Conservation (phyloP, 2,113 vertebrate genomes). For the Rhinogobius similis region DNA sequence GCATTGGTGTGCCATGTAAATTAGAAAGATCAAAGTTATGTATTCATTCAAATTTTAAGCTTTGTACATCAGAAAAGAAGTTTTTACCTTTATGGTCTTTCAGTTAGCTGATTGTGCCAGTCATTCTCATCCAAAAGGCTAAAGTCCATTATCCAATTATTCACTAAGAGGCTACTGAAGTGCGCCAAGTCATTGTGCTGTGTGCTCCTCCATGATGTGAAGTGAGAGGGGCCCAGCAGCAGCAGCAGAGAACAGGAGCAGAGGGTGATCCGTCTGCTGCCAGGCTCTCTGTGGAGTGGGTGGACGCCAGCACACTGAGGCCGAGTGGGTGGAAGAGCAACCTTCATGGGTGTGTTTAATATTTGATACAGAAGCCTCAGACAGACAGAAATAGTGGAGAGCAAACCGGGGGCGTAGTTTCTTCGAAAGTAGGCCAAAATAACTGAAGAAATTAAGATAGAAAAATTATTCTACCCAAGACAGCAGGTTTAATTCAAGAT, state of each 20-base stretch:
- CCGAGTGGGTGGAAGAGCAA: conserved; percentile 45
- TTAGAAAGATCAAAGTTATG: not conserved
- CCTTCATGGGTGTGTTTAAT: conserved; percentile 55
- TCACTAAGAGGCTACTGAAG: conserved; percentile 13
- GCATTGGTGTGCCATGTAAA: not conserved
- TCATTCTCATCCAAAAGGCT: conserved; percentile 25
- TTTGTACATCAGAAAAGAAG: conserved; percentile 10
- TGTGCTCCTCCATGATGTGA: conserved; percentile 34
- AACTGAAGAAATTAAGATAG: not conserved
- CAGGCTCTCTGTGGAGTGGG: conserved; percentile 23
- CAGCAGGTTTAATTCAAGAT: not conserved
- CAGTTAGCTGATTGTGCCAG: conserved; percentile 27
- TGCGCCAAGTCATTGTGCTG: conserved; percentile 30
- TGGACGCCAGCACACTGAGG: conserved; percentile 11
- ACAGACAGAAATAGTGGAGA: conserved; percentile 26
- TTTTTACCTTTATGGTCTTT: conserved; percentile 55
- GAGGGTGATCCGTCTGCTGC: conserved; percentile 37
- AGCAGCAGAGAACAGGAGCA: conserved; percentile 10
- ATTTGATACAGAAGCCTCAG: conserved; percentile 64
- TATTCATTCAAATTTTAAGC: not conserved
- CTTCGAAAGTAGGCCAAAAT: not conserved
- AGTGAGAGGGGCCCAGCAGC: conserved; percentile 27
- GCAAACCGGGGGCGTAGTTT: not conserved
- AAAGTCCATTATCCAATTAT: conserved; percentile 11
- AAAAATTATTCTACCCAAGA: not conserved